These are phyloP conservation scores for Macrosoma leucophasiata DNA, from an alignment of 2,888 invertebrate genomes.

Conservation along the genomic window DNA sequence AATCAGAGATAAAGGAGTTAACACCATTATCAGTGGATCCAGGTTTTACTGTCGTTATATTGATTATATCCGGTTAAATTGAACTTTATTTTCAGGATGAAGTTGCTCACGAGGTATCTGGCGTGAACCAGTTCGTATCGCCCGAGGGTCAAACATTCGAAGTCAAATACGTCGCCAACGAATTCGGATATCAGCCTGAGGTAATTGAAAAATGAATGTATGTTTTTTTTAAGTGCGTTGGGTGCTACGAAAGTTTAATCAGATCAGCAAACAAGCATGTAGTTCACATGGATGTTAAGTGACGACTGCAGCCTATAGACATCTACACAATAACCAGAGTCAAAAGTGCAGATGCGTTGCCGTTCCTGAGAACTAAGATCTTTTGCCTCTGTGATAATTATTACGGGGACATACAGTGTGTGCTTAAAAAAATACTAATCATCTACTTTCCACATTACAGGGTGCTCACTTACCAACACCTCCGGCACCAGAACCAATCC, in stretches of 20 bases:
- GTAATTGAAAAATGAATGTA: conserved; percentile 25
- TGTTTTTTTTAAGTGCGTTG: background rate
- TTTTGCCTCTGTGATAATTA: too few species aligned
- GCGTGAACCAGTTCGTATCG: conserved; percentile 63
- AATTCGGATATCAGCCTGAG: conserved; percentile 67
- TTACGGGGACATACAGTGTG: too few species aligned
- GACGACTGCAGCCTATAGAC: too few species aligned
- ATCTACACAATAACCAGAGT: too few species aligned
- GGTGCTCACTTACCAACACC: conserved; percentile 45
- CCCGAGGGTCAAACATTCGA: conserved; percentile 66
- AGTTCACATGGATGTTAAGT: too few species aligned
- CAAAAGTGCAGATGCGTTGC: too few species aligned
- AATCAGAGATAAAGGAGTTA: too few species aligned
- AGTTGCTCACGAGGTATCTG: conserved; percentile 54
- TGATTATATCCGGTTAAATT: too few species aligned
- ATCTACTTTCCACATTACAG: conserved; percentile 32
- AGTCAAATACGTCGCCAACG: conserved; percentile 71
- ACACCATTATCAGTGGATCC: too few species aligned
- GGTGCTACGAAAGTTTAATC: background rate
- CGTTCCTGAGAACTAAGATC: too few species aligned
- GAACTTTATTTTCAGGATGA: conserved; percentile 37
- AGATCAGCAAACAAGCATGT: background rate
- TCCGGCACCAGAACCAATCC: conserved; percentile 55
- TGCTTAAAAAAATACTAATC: background rate
- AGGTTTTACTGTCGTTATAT: too few species aligned